A percentile compares a stretch with the other conserved stretches of the same genome.
Evolutionary conservation across 2,888 invertebrate species (phyloP).

Genomic region (Xylota sylvarum): DNA sequence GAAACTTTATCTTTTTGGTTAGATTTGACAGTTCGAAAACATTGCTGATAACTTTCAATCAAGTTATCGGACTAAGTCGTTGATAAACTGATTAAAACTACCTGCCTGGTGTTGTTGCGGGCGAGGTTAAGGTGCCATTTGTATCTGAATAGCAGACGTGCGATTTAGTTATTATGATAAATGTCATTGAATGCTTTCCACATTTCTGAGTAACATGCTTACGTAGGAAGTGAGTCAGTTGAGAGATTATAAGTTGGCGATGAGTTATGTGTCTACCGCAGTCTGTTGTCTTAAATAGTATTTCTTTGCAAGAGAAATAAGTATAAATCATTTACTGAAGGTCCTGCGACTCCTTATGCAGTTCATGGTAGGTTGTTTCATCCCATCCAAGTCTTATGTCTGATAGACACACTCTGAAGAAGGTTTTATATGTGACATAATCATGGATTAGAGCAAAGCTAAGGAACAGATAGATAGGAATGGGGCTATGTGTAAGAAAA

Average conservation of each 20-base stretch:
- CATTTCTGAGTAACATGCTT: not conserved
- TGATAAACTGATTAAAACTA: not conserved
- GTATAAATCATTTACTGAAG: too few species aligned
- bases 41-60: conserved; percentile 26
- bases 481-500: too few species aligned
- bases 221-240: not conserved
- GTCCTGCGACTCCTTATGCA: too few species aligned
- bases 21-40: conserved; percentile 39
- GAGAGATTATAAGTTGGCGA: not conserved
- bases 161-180: not conserved
- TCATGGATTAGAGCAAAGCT: too few species aligned
- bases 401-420: too few species aligned
- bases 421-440: too few species aligned
- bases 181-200: not conserved
- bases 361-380: too few species aligned
- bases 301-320: too few species aligned
- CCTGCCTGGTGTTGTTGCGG: not conserved
- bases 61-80: conserved; percentile 17
- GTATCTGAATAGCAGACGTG: not conserved
- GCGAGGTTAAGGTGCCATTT: not conserved
- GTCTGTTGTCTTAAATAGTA: too few species aligned
- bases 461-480: too few species aligned
- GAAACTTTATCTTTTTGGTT: not conserved
- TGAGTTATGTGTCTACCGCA: not conserved
- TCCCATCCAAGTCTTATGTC: too few species aligned